Evolutionary conservation across 2,113 vertebrate species (phyloP).

Genomic region (Hymenochirus boettgeri): DNA sequence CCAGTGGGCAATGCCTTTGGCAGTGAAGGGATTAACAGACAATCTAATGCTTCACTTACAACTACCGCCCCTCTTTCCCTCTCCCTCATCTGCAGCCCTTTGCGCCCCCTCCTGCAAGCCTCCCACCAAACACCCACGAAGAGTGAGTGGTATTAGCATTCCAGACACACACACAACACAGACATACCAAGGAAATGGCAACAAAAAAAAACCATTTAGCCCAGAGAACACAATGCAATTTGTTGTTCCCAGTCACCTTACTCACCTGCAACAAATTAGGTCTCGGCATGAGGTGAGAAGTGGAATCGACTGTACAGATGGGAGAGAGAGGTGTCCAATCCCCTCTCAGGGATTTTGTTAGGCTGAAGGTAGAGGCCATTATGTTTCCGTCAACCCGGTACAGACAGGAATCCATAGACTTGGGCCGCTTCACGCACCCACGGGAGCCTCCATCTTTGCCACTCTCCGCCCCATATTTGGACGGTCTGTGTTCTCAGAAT

Average conservation of each 20-base stretch:
- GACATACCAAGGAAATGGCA: slow-evolving; percentile 6
- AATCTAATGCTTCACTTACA: slow-evolving; percentile 19
- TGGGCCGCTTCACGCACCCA: slow-evolving; percentile 88
- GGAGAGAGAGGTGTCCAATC: slow-evolving; percentile 85
- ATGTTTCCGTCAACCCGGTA: slow-evolving; percentile 97
- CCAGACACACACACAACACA: slow-evolving; percentile 15
- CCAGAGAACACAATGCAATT: neutral
- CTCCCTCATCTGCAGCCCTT: slow-evolving; percentile 29
- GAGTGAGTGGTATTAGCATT: slow-evolving; percentile 26
- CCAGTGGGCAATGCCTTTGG: neutral
- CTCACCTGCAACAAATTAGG: slow-evolving; percentile 98
- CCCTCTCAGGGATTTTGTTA: slow-evolving; percentile 96
- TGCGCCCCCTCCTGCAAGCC: slow-evolving; percentile 20
- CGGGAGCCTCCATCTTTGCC: slow-evolving; percentile 75
- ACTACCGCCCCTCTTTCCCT: slow-evolving; percentile 13
- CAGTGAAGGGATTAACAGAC: neutral
- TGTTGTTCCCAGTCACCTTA: neutral
- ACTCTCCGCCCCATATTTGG: slow-evolving; percentile 80
- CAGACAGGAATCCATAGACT: slow-evolving; percentile 93
- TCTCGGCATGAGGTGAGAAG: slow-evolving; percentile 96
- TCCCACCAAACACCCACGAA: slow-evolving; percentile 38
- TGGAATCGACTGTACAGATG: slow-evolving; percentile 92
- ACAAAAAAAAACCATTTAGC: neutral
- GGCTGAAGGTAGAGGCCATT: slow-evolving; percentile 93
- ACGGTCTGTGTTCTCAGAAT: slow-evolving; percentile 92